Evolutionary conservation across 2,113 vertebrate genomes (phyloP), one percentile per base, ranked within the genome.

Genomic region (Erythrocercus mccallii): DNA sequence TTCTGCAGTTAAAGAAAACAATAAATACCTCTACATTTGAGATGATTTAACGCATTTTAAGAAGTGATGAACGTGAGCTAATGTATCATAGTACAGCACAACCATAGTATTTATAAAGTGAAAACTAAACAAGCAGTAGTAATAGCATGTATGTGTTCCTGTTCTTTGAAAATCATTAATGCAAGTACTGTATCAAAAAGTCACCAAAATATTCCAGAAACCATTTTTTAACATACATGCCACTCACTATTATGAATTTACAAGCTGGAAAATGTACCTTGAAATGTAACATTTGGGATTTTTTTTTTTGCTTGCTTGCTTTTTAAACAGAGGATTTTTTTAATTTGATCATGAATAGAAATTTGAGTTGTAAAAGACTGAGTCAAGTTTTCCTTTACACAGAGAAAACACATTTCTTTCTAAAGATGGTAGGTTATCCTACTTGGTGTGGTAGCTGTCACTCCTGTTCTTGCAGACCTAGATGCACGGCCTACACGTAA

Each of bases 401-500:
- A 37, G 8, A 51, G 6, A 11, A 30, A 69, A 28, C 10, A 57
- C 2, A 16, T 37, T 12, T 74, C 5, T 53, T 80, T 31, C 35
- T 44, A 18, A 33, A 74, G 56, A 22, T 5, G 13, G 20, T 4
- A 25, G 11, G 47, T 37, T 24, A 45, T 95, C 98, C 98, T 98
- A 99, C 99, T 99, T 24, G 99, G 99, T 37, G 99, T 99, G 42
- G 96, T 95, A 4, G 97, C 95, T 92, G 97, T 97, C 72, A 96
- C 40, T 88, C 91, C 70, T 21, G 33, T 82, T 92, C 96, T 99
- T 56, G 65, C 84, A 62, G 98, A 73, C 95, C 97, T 96, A 77
- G 96, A 66, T 77, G 97, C 87, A 35, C 33, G 71, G 30, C 96
- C 88, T 53, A 40, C 92, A 35, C 57, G 57, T 15, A 96, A 83